Percentiles rank a stretch among this genome's conserved stretches.
phyloP scores from a whole-genome alignment of 2,797 vertebrate genomes.

The Cyclura pinguis region DNA sequence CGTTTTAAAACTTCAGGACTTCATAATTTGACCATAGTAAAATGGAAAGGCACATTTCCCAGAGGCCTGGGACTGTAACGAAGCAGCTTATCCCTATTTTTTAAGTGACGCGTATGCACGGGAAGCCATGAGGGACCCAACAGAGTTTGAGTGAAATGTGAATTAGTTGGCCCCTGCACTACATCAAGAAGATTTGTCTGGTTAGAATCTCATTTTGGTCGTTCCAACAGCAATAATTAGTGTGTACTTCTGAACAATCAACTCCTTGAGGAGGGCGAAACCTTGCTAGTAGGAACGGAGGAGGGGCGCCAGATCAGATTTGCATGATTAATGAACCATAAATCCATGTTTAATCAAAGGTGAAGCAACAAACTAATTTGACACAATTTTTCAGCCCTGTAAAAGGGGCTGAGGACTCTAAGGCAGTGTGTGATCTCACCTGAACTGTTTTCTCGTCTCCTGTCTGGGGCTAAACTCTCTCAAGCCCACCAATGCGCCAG shows the following conservation, averaged over 20 bases:
- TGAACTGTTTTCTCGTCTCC: conserved; percentile 28
- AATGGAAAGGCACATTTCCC: neutral
- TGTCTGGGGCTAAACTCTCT: conserved; percentile 47
- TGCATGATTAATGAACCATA: conserved; percentile 28
- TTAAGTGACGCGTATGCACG: neutral
- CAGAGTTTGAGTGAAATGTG: neutral
- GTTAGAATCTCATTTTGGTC: conserved; percentile 5
- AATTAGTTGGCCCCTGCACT: neutral
- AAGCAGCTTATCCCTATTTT: neutral
- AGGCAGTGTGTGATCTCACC: conserved; percentile 29
- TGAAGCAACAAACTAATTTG: conserved; percentile 32
- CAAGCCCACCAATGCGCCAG: conserved; percentile 53
- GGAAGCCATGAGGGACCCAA: neutral
- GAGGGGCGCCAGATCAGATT: conserved; percentile 3
- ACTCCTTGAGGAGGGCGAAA: neutral
- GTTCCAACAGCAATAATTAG: neutral
- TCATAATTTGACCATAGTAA: too few species aligned
- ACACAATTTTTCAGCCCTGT: conserved; percentile 31
- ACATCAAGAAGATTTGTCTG: neutral
- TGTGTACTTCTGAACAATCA: neutral
- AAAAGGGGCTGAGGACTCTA: neutral
- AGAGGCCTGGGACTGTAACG: neutral
- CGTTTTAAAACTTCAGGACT: too few species aligned
- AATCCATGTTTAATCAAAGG: conserved; percentile 43
- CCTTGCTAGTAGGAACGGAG: conserved; percentile 13